Percentiles rank a stretch among this genome's conserved stretches.
Evolutionary conservation across 2,888 invertebrate genomes (phyloP).

Genomic region (Eupsilia transversa): DNA sequence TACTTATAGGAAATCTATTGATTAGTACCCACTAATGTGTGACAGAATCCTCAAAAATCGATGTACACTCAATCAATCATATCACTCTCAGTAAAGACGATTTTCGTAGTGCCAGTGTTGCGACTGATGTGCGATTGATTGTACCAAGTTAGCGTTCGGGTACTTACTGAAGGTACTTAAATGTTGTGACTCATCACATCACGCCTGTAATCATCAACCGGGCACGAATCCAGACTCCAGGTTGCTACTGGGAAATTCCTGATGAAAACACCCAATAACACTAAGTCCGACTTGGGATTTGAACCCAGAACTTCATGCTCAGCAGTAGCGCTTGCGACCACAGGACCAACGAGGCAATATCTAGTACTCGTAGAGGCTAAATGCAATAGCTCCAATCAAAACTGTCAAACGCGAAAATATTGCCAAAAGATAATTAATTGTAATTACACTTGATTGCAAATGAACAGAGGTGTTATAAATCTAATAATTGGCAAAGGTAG

Average conservation of each 20-base stretch:
- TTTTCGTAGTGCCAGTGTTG: no score
- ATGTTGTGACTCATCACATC: no score
- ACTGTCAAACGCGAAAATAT: conserved; percentile 7
- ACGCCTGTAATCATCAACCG: not conserved
- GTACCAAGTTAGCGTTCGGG: no score
- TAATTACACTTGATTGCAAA: conserved; percentile 33
- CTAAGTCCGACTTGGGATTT: not conserved
- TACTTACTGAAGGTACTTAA: no score
- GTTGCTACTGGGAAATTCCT: not conserved
- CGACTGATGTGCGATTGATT: no score
- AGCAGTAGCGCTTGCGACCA: not conserved
- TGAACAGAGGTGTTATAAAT: conserved; percentile 6
- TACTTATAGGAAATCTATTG: not conserved
- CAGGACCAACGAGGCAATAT: not conserved
- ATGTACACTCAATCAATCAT: no score
- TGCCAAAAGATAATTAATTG: not conserved
- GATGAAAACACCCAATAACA: not conserved
- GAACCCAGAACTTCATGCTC: not conserved
- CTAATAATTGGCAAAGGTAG: conserved; percentile 19
- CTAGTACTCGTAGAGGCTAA: not conserved
- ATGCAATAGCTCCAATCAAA: not conserved
- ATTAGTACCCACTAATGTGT: not conserved
- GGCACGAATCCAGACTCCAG: not conserved
- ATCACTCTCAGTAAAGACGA: no score
- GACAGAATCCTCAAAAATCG: not conserved